Conservation (phyloP, 1,140 invertebrate genomes). For the Drosophila willistoni region DNA sequence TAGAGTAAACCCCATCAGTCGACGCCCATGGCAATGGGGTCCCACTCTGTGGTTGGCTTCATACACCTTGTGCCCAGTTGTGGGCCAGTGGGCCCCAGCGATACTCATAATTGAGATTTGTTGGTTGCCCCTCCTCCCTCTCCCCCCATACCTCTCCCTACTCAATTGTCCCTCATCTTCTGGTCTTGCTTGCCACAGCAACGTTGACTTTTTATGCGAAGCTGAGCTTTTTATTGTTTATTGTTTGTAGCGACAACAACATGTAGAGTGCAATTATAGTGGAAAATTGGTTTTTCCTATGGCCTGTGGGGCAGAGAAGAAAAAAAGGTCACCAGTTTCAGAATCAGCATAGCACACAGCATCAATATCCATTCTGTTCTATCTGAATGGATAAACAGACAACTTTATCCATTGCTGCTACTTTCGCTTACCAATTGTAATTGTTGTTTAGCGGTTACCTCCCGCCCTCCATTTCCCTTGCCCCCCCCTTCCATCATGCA, state of each 20-base stretch:
- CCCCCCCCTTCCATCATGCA: neutral
- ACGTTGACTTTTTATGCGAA: constrained; percentile 70
- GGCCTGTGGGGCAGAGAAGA: constrained; percentile 25
- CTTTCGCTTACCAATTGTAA: constrained; percentile 65
- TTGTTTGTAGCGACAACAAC: constrained; percentile 74
- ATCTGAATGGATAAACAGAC: neutral
- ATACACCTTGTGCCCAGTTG: constrained; percentile 35
- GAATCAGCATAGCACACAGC: neutral
- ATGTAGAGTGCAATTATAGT: constrained; percentile 71
- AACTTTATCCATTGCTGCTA: constrained; percentile 73
- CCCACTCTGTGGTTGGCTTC: neutral
- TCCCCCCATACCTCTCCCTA: no score
- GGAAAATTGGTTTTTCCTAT: constrained; percentile 72
- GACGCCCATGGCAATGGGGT: neutral
- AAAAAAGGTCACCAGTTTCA: constrained; percentile 16
- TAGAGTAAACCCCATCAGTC: neutral
- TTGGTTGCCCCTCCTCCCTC: constrained; percentile 48
- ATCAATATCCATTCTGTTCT: neutral
- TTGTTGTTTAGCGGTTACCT: constrained; percentile 47
- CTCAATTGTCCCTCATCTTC: no score
- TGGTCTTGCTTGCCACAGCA: neutral
- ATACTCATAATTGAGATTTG: constrained; percentile 76
- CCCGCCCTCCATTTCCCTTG: neutral
- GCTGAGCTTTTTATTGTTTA: constrained; percentile 66
- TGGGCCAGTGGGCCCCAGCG: constrained; percentile 20